phyloP scores from a whole-genome alignment of 2,113 vertebrate genomes.

The Montifringilla adamsi region DNA sequence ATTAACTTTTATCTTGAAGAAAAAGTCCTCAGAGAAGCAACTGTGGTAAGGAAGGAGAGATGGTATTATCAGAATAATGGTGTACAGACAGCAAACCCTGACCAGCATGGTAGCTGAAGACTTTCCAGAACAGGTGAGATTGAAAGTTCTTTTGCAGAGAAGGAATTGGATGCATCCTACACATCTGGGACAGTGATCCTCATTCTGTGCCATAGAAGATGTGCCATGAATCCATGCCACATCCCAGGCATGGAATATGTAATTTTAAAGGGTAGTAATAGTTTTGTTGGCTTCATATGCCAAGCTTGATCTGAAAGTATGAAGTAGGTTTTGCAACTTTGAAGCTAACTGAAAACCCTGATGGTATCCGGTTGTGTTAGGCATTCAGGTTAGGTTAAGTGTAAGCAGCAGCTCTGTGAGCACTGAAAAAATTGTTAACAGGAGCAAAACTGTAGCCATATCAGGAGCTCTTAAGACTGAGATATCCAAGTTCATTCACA shows the following conservation, averaged over 20 bases:
- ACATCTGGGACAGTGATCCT: neutral
- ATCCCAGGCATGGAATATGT: neutral
- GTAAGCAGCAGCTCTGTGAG: neutral
- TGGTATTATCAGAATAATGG: neutral
- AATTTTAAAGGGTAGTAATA: neutral
- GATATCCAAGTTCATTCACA: neutral
- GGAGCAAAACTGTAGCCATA: neutral
- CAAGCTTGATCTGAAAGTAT: neutral
- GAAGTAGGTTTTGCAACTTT: neutral
- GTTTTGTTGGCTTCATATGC: neutral
- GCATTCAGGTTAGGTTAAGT: neutral
- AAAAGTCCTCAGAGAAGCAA: neutral
- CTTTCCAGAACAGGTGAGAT: neutral
- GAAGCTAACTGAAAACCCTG: neutral
- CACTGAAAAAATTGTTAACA: neutral
- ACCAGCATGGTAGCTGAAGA: neutral
- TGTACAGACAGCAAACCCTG: neutral
- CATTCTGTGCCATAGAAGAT: neutral
- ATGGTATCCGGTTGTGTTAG: fast-evolving
- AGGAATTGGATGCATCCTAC: neutral
- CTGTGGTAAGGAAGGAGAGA: neutral
- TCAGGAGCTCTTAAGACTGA: neutral
- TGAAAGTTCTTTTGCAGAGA: neutral
- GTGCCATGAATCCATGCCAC: neutral
- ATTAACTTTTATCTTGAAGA: neutral